Base-by-base conservation (phyloP, 2,888 invertebrate genomes). In the Lasioglossum vierecki region DNA sequence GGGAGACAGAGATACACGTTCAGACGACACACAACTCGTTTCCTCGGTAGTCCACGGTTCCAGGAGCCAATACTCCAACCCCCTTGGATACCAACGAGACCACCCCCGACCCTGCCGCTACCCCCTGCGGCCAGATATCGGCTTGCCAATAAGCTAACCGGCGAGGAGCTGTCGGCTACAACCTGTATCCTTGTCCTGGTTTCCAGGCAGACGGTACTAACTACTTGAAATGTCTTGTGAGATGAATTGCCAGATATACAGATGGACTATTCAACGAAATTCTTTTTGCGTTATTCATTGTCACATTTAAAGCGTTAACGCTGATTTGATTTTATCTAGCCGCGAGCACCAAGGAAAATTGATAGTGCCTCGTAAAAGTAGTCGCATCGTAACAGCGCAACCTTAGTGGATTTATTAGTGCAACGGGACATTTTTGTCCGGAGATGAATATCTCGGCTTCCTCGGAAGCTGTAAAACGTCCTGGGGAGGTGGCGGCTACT, bases 121-220 rank as follows among this genome's bases (percentile, higher is more conserved):
- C 91, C 93, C 92, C 91, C 94, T 94, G 94, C 89, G 94, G 94
- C 94, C 91, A 94, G 94, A 95, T 95, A 94, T 94, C 94, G 95
- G 95, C 95, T 95, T 94, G 93, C 94, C 94, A 94, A 93, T 94
- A 94, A 94, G 93, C 94, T 91, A 92, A 93, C 91, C 93, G 93
- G 91, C 92, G 91, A 92, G 93, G 91, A 91, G 85, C 91, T 22
- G 85, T 79, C 87, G 88, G 86, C 89, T 90, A 89, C 88, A 89
- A 88, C 84, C 88, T 90, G 84, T 91, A 91, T 90, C 83, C 90
- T 86, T 88, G 91, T 90, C 88, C 90, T 84, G 90, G 88, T 90
- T 90, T 90, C 91, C 91, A 87, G 87, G 82, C 82, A 88, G 87
- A 82, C 83, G 70, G 84, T 71, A 68, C 74, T 77, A 80, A 83